Conservation (phyloP, 2,797 vertebrate species). For the Helicolenus hilgendorfi region DNA sequence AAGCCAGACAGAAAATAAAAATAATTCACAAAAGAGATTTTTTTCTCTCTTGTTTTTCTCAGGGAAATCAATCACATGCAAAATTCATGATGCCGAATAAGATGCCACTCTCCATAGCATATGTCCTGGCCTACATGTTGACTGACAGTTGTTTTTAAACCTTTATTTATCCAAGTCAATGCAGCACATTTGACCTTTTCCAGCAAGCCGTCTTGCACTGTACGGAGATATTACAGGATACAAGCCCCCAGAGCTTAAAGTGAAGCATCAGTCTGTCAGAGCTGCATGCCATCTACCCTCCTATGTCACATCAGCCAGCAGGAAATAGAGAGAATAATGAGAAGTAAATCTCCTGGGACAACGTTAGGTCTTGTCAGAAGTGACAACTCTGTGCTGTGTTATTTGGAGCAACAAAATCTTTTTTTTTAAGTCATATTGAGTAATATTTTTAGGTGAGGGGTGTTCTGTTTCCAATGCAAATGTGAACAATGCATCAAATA, state of each 20-base stretch:
- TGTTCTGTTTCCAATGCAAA: neutral
- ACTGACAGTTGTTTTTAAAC: conserved; percentile 4
- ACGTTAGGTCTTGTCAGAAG: neutral
- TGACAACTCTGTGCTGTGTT: conserved; percentile 10
- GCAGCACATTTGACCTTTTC: conserved; percentile 36
- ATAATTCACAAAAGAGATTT: neutral
- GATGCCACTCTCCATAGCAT: neutral
- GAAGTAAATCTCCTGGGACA: conserved; percentile 22
- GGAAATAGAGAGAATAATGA: conserved; percentile 56
- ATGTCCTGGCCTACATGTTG: neutral
- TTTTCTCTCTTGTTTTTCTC: too few species aligned
- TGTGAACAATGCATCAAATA: neutral
- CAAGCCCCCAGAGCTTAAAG: conserved; percentile 35
- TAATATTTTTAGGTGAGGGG: neutral
- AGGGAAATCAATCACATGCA: neutral
- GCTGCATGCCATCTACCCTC: conserved; percentile 38
- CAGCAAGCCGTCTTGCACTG: neutral
- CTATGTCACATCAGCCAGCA: conserved; percentile 44
- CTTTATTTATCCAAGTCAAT: conserved; percentile 18
- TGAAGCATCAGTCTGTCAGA: conserved; percentile 58
- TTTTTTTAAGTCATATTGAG: neutral
- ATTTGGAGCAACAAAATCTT: neutral
- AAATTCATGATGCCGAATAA: neutral
- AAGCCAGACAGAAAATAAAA: neutral
- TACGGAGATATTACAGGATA: conserved; percentile 25